Evolutionary conservation across 2,797 vertebrate genomes (phyloP).

Genomic region (Gadopsis bispinosus): DNA sequence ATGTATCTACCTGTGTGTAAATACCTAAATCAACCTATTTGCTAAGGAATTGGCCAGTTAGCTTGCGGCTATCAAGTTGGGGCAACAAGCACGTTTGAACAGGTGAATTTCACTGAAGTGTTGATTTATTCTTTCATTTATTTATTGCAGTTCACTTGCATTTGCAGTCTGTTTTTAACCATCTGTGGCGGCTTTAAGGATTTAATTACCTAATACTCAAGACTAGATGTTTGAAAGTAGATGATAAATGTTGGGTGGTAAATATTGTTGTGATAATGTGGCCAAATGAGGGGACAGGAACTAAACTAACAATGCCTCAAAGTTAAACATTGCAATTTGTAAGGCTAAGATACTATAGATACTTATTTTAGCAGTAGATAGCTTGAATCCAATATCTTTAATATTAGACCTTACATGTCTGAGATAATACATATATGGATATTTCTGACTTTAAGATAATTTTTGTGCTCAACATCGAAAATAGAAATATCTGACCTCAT

Average conservation of each 20-base stretch:
- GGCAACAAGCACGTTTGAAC: background rate
- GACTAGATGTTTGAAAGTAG: background rate
- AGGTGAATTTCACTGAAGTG: background rate
- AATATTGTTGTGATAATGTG: background rate
- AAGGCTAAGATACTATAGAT: background rate
- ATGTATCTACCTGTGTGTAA: background rate
- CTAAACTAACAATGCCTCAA: background rate
- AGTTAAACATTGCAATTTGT: background rate
- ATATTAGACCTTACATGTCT: background rate
- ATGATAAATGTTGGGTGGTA: background rate
- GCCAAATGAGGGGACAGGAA: background rate
- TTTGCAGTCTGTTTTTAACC: background rate
- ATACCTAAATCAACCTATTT: background rate
- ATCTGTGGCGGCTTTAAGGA: background rate
- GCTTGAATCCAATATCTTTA: background rate
- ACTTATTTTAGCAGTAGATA: background rate
- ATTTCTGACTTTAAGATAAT: background rate
- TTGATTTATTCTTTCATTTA: background rate
- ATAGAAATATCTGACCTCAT: slow-evolving; percentile 88
- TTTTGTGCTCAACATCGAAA: background rate
- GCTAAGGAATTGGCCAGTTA: background rate
- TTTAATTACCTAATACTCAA: background rate
- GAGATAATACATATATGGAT: background rate
- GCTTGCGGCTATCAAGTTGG: background rate
- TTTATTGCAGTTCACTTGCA: background rate